These are phyloP conservation scores for Bicyclus anynana DNA, from an alignment of 1,140 invertebrate genomes.

Conservation along the genomic window DNA sequence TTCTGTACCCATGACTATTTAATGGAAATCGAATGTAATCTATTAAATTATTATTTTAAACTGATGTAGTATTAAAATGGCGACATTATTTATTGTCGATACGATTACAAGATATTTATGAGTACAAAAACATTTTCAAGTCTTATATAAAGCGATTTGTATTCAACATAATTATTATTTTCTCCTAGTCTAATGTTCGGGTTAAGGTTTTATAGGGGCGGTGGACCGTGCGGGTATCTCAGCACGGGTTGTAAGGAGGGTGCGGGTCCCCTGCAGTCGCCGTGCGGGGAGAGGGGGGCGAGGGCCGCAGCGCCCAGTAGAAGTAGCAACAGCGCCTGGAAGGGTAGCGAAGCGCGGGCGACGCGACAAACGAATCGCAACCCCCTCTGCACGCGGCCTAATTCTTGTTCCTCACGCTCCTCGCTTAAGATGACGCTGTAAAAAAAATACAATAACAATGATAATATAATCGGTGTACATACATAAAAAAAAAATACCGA, in stretches of 20 bases:
- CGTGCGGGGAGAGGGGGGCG: conserved; percentile 87
- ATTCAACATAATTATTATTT: not conserved
- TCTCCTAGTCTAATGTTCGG: not conserved
- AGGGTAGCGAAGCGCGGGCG: conserved; percentile 91
- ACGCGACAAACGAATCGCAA: conserved; percentile 92
- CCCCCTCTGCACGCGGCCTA: conserved; percentile 82
- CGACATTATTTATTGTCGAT: too few relatives aligned
- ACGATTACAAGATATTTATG: too few relatives aligned
- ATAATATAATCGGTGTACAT: not conserved
- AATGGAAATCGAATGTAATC: too few relatives aligned
- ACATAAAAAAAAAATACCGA: too few relatives aligned
- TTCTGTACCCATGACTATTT: not conserved
- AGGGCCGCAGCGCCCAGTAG: conserved; percentile 92
- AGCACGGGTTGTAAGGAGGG: conserved; percentile 91
- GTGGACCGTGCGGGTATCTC: conserved; percentile 92
- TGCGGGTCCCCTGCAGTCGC: conserved; percentile 89
- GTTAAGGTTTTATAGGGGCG: conserved; percentile 82
- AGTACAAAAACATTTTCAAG: not conserved
- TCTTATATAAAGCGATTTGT: not conserved
- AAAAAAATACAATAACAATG: not conserved
- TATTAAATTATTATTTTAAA: too few relatives aligned
- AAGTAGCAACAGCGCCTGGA: conserved; percentile 92
- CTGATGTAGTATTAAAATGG: too few relatives aligned
- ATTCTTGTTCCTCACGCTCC: conserved; percentile 41
- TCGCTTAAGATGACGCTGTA: conserved; percentile 30